phyloP scores from a whole-genome alignment of 2,113 vertebrate genomes.

The Sylvilagus bachmani region DNA sequence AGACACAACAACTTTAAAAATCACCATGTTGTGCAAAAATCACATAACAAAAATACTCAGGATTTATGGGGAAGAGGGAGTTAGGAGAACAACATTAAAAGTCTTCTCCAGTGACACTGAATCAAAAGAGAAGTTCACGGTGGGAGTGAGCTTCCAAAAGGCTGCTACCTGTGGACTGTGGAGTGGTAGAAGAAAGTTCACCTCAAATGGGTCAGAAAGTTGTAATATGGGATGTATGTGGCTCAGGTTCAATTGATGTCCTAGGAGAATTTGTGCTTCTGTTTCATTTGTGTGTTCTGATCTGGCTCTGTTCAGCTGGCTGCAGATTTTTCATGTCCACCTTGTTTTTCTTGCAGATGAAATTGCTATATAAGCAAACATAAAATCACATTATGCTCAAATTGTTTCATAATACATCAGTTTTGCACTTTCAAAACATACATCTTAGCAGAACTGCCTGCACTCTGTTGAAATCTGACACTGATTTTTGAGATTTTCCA shows the following conservation, averaged over 20 bases:
- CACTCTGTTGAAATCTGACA: neutral
- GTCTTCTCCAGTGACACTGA: neutral
- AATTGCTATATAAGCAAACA: neutral
- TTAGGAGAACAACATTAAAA: neutral
- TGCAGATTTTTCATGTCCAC: neutral
- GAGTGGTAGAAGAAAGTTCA: neutral
- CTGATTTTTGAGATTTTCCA: neutral
- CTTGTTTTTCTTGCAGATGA: neutral
- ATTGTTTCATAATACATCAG: neutral
- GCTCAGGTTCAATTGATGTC: neutral
- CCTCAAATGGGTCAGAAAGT: neutral
- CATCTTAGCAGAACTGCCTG: neutral
- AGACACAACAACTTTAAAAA: neutral
- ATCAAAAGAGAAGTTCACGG: neutral
- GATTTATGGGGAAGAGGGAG: neutral
- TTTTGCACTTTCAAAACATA: slow-evolving; percentile 27
- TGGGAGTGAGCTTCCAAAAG: neutral
- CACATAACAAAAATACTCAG: neutral
- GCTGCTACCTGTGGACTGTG: neutral
- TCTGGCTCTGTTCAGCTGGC: neutral
- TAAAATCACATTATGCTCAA: neutral
- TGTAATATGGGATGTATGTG: neutral
- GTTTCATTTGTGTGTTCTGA: neutral
- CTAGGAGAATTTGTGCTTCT: neutral
- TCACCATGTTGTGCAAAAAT: neutral